Evolutionary conservation across 1,140 invertebrate genomes (phyloP).

Genomic region (Drosophila hydei): DNA sequence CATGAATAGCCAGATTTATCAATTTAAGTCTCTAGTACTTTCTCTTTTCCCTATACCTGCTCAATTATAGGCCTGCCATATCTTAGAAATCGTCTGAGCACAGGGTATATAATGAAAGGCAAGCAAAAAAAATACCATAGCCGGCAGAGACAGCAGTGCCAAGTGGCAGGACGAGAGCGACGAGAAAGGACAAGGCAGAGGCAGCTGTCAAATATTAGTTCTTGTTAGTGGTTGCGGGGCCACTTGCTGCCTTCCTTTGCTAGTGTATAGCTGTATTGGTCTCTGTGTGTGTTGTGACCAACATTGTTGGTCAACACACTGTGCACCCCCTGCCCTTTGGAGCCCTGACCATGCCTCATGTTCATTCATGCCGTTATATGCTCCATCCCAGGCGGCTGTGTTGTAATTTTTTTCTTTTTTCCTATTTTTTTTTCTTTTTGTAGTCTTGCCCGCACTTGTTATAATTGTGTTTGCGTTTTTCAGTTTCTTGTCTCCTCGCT

Average conservation of each 20-base stretch:
- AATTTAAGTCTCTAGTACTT: too few species aligned
- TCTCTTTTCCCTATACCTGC: too few species aligned
- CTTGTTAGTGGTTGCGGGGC: conserved; percentile 51
- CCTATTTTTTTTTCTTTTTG: not conserved
- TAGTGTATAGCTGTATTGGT: not conserved
- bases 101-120: conserved; percentile 9
- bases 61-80: too few species aligned
- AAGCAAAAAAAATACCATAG: not conserved
- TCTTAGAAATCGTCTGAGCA: not conserved
- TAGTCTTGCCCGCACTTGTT: conserved; percentile 65
- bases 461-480: conserved; percentile 81
- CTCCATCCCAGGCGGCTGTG: conserved; percentile 25
- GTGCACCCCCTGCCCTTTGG: conserved; percentile 13
- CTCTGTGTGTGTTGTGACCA: conserved; percentile 69
- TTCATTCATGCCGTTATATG: conserved; percentile 29
- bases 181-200: conserved; percentile 18
- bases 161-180: conserved; percentile 3
- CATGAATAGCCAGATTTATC: too few species aligned
- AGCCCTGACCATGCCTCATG: conserved; percentile 1
- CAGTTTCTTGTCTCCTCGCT: conserved; percentile 47
- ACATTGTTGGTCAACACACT: conserved; percentile 77
- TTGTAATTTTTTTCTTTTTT: conserved; percentile 36
- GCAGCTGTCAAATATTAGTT: conserved; percentile 60
- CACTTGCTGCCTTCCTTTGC: conserved; percentile 30
- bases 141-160: conserved; percentile 8